These are phyloP conservation scores for Hypocryptadius cinnamomeus DNA, from an alignment of 2,113 vertebrate species.

Conservation along the genomic window DNA sequence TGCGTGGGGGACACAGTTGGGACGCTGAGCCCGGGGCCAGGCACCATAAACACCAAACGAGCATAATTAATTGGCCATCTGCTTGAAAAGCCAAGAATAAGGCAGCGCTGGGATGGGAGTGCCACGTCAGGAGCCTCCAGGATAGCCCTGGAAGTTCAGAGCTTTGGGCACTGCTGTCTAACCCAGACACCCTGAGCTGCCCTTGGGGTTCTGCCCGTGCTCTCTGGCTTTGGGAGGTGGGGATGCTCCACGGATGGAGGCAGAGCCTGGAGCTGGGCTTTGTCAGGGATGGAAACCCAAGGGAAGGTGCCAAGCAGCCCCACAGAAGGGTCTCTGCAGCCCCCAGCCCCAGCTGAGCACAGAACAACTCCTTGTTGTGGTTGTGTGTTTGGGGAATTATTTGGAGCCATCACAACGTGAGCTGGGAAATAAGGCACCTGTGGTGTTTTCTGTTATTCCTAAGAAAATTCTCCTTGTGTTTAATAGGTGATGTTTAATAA, in stretches of 20 bases:
- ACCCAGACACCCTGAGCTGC: neutral
- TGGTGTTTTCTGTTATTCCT: conserved; percentile 35
- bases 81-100: neutral
- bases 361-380: neutral
- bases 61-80: conserved; percentile 40
- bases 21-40: neutral
- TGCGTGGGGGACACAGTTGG: accelerated
- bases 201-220: accelerated
- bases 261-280: neutral
- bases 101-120: neutral
- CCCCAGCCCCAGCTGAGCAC: neutral
- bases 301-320: neutral
- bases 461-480: conserved; percentile 46
- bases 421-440: conserved; percentile 29
- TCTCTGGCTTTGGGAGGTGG: accelerated
- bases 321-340: neutral
- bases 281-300: neutral
- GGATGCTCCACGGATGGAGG: neutral
- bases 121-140: accelerated
- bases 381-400: neutral
- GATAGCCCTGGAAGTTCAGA: neutral
- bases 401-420: neutral
- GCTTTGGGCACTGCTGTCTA: accelerated
- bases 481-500: conserved; percentile 64
- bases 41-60: neutral